Evolutionary conservation across 23 tunicate genomes (phyloP).

Genomic region (Clavelina lepadiformis): DNA sequence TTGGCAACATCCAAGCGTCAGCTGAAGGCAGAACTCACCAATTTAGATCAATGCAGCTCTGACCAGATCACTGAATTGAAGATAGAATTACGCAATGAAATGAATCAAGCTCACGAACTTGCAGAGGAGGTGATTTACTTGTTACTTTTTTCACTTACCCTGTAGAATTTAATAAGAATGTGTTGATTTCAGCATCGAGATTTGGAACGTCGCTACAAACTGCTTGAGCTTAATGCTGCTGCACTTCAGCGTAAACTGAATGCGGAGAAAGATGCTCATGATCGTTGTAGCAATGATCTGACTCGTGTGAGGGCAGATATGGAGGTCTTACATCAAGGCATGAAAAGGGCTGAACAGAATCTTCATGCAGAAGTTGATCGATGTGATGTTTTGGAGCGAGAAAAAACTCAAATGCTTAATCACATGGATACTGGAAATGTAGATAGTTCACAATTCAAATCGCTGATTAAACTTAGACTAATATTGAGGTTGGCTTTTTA

Average conservation of each 20-base stretch:
- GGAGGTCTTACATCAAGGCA: conserved; percentile 12
- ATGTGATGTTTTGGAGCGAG: conserved; percentile 58
- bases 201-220: conserved; percentile 63
- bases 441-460: too few species aligned
- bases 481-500: not conserved
- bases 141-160: too few species aligned
- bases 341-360: conserved; percentile 27
- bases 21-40: conserved; percentile 24
- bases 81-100: conserved; percentile 46
- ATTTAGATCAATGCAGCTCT: conserved; percentile 38
- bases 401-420: conserved; percentile 59
- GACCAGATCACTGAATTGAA: conserved; percentile 64
- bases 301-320: conserved; percentile 5
- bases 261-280: conserved; percentile 43
- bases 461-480: not conserved
- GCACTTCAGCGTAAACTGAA: conserved; percentile 63
- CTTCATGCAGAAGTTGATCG: conserved; percentile 50
- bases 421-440: conserved; percentile 72
- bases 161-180: too few species aligned
- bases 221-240: conserved; percentile 73
- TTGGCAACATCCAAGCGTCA: conserved; percentile 16
- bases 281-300: conserved; percentile 19
- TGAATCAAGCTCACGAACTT: conserved; percentile 55
- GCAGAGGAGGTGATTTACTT: conserved; percentile 49
- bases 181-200: conserved; percentile 41